Percentiles rank a stretch among this genome's conserved stretches.
Evolutionary conservation across 2,888 invertebrate genomes (phyloP).

Genomic region (Eristalis arbustorum): DNA sequence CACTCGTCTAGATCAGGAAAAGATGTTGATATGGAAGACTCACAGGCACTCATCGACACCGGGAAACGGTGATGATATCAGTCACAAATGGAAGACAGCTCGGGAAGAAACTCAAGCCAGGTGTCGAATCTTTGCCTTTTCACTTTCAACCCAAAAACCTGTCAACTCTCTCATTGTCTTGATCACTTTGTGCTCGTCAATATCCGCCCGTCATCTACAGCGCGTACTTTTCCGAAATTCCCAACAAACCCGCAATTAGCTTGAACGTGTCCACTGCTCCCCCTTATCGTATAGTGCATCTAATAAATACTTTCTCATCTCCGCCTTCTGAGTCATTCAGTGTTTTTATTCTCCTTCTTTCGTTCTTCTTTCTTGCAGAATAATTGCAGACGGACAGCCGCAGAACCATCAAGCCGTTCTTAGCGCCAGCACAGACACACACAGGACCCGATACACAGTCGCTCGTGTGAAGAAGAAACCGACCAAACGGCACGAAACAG

Average conservation of each 20-base stretch:
- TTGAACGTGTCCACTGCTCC: background rate
- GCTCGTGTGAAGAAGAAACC: background rate
- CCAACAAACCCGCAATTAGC: background rate
- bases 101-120: too few relatives aligned
- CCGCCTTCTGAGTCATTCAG: background rate
- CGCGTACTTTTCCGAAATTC: background rate
- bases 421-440: conserved; percentile 8
- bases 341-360: background rate
- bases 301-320: conserved; percentile 31
- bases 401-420: background rate
- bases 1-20: too few relatives aligned
- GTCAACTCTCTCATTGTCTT: too few relatives aligned
- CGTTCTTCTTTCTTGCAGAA: conserved; percentile 19
- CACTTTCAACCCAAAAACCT: too few relatives aligned
- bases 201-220: too few relatives aligned
- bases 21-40: too few relatives aligned
- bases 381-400: conserved; percentile 22
- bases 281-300: background rate
- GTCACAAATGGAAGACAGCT: too few relatives aligned
- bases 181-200: too few relatives aligned
- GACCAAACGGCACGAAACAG: conserved; percentile 37
- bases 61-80: too few relatives aligned
- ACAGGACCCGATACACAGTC: background rate
- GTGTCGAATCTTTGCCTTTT: too few relatives aligned
- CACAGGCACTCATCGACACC: too few relatives aligned